Base-by-base conservation (phyloP, 2,888 invertebrate species). In the Eugnorisma glareosa region DNA sequence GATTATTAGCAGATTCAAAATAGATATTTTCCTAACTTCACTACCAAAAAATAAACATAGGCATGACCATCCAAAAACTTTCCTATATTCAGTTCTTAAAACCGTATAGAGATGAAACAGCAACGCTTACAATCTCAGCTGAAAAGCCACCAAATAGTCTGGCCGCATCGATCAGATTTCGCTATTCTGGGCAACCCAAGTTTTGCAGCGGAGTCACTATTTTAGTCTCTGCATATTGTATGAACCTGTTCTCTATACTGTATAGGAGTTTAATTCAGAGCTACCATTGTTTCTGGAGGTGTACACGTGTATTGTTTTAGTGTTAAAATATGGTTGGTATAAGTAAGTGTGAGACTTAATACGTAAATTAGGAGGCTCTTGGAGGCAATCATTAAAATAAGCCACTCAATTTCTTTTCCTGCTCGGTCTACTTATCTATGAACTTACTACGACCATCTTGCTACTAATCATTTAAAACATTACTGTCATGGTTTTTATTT, bases 211-310 rank as follows among this genome's bases (percentile, higher is more conserved):
- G 69, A 63, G 59, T 68, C 63, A 64, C 82, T 85, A 81, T 88
- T 90, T 84, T 76, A 81, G 81, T 48, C 81, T 69, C 69, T 89
- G 83, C 79, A 89, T 90, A 84, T 90, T 89, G 79, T 84, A 89
- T 89, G 81, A 86, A 77, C 37, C 80, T 77, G 73, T 86, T 86
- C 77, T 79, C 72, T 70, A 67, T 43, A 57, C 64, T 70, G 71
- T 68, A 74, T 21, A 24, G 51, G 40, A 66, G 31, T 66, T 72
- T 37, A 21, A 77, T 83, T 75, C 81, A 70, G 67, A 66, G 74
- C 57, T 35, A 69, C 57, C 40, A n/a, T 61, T 77, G 66, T 78
- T 78, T 63, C 61, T 24, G 18, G 31, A 21, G 37, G n/a, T 68
- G 64, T 51, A 48, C 48, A 31, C 11, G 1, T 73, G 7, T 45